phyloP scores from a whole-genome alignment of 1,140 invertebrate species.

The Megalopta genalis region DNA sequence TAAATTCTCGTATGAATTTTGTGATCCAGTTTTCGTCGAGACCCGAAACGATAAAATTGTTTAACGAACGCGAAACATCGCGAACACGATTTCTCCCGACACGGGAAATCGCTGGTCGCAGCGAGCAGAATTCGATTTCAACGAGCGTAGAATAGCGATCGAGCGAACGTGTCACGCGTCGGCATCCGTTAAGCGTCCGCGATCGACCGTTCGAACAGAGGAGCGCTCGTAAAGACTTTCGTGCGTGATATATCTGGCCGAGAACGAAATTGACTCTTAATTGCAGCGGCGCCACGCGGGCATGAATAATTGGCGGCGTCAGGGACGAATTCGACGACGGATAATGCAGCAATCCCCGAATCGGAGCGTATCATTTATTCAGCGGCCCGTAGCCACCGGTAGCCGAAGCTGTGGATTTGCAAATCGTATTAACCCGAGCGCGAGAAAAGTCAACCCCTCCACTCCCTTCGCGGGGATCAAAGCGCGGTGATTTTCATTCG shows the following conservation, averaged over 20 bases:
- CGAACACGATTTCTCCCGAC: no score
- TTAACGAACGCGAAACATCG: no score
- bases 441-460: slow-evolving; percentile 17
- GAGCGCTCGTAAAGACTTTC: slow-evolving; percentile 35
- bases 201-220: slow-evolving; percentile 31
- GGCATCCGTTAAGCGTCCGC: not conserved
- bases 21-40: no score
- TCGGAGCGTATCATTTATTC: slow-evolving; percentile 75
- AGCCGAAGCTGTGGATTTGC: slow-evolving; percentile 66
- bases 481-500: slow-evolving; percentile 54
- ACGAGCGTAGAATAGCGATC: not conserved
- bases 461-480: slow-evolving; percentile 41
- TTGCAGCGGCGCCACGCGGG: slow-evolving; percentile 68
- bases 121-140: not conserved
- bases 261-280: slow-evolving; percentile 62
- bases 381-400: slow-evolving; percentile 60
- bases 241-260: slow-evolving; percentile 24
- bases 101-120: not conserved
- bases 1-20: no score
- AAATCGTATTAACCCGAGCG: slow-evolving; percentile 66
- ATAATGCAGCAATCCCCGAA: slow-evolving; percentile 72
- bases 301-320: slow-evolving; percentile 76
- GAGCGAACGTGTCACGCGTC: not conserved
- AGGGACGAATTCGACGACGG: slow-evolving; percentile 75
- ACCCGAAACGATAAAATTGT: no score